Evolutionary conservation across 2,113 vertebrate species (phyloP).

Genomic region (Prionailurus viverrinus): DNA sequence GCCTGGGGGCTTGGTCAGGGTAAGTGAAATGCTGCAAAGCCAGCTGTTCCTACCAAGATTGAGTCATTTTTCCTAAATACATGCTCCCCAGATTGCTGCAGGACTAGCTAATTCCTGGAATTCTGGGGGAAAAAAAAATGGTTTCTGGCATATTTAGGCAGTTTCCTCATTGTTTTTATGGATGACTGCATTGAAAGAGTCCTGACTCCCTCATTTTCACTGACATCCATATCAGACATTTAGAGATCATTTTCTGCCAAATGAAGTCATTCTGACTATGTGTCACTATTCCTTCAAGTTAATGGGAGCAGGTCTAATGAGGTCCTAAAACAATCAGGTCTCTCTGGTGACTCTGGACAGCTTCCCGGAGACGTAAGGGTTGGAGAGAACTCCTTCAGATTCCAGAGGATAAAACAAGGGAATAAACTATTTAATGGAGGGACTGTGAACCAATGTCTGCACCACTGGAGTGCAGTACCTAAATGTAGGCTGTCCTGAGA

Average conservation of each 20-base stretch:
- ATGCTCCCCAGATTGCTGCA: background rate
- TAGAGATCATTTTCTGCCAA: background rate
- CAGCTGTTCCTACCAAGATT: background rate
- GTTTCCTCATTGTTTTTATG: background rate
- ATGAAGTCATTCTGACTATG: background rate
- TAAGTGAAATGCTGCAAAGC: background rate
- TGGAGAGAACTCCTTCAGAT: background rate
- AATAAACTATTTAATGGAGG: background rate
- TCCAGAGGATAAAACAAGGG: background rate
- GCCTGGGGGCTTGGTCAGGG: too few relatives aligned
- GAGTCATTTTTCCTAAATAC: background rate
- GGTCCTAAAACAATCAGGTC: background rate
- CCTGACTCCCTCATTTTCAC: background rate
- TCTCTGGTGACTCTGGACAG: background rate
- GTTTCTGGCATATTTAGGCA: background rate
- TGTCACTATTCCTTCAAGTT: background rate
- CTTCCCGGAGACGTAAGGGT: background rate
- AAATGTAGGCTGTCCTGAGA: background rate
- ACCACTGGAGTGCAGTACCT: background rate
- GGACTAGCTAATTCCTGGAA: background rate
- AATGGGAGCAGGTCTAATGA: background rate
- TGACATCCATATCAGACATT: background rate
- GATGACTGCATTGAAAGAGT: background rate
- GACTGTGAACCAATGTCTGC: background rate
- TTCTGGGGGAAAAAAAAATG: background rate